Evolutionary conservation across 2,888 invertebrate species (phyloP).

Genomic region (Drosophila anceps): DNA sequence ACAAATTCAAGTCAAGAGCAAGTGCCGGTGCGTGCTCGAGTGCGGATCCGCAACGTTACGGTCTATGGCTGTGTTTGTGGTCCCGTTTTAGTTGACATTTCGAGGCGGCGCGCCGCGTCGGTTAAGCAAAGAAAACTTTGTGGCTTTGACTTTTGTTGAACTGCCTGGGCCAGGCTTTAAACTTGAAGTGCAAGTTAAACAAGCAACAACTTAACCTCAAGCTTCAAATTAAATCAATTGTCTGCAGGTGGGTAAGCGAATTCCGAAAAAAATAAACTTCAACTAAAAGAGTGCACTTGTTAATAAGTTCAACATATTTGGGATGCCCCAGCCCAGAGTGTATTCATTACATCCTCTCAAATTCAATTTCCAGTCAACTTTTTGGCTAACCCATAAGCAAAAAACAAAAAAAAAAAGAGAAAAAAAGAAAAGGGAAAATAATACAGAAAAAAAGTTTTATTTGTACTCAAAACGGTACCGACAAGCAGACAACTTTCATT

Average conservation of each 20-base stretch:
- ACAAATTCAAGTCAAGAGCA: constrained; percentile 45
- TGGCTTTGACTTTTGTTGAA: constrained; percentile 53
- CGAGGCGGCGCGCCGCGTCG: constrained; percentile 22
- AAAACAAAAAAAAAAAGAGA: background rate
- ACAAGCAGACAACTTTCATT: constrained; percentile 52
- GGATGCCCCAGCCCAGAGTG: constrained; percentile 27
- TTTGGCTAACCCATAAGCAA: constrained; percentile 46
- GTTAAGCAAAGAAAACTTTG: constrained; percentile 46
- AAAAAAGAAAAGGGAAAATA: background rate
- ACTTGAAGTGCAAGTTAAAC: constrained; percentile 49
- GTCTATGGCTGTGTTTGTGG: constrained; percentile 27
- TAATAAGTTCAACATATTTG: constrained; percentile 62
- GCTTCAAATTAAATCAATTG: constrained; percentile 48
- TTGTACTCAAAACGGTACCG: constrained; percentile 48
- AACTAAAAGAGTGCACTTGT: constrained; percentile 39
- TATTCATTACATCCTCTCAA: constrained; percentile 56
- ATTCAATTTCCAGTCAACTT: constrained; percentile 73
- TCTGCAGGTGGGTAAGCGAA: constrained; percentile 45
- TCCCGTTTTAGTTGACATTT: constrained; percentile 21
- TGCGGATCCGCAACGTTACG: constrained; percentile 37
- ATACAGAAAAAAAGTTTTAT: constrained; percentile 46
- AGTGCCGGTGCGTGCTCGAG: constrained; percentile 73
- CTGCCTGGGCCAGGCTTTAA: constrained; percentile 38
- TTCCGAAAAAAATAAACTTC: constrained; percentile 9
- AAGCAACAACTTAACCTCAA: constrained; percentile 28